phyloP scores from a whole-genome alignment of 2,113 vertebrate species.

The Spheniscus mendiculus region DNA sequence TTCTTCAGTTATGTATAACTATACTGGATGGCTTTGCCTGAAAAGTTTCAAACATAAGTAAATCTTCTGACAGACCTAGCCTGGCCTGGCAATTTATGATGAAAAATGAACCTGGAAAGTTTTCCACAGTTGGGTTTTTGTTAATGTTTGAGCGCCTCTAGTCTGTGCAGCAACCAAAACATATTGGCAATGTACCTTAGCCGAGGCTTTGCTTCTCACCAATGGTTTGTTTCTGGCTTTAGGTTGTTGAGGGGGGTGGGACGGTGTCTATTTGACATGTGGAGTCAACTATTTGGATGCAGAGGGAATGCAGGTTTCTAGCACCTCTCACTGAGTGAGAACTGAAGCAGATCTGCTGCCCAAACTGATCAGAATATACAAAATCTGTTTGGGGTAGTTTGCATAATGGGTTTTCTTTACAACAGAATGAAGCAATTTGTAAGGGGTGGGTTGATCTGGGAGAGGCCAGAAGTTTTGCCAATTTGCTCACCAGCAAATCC shows the following conservation, averaged over 20 bases:
- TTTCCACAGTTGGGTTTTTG: neutral
- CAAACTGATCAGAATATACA: neutral
- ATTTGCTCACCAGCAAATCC: neutral
- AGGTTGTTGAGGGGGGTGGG: neutral
- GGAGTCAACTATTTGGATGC: neutral
- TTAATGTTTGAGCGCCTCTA: neutral
- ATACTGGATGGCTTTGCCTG: neutral
- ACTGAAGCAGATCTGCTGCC: neutral
- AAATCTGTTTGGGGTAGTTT: neutral
- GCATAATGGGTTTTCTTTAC: neutral
- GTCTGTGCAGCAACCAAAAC: neutral
- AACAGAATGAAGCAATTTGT: neutral
- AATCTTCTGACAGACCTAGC: neutral
- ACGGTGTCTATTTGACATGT: neutral
- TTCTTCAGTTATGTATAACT: neutral
- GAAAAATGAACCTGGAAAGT: neutral
- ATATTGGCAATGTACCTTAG: neutral
- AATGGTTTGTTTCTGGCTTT: neutral
- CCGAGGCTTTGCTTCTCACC: neutral
- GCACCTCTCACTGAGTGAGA: neutral
- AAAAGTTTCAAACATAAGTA: neutral
- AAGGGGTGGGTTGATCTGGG: neutral
- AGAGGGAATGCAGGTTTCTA: neutral
- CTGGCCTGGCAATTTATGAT: neutral
- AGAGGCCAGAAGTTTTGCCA: neutral